Evolutionary conservation across 1,140 invertebrate genomes (phyloP).

Genomic region (Frieseomelitta varia): DNA sequence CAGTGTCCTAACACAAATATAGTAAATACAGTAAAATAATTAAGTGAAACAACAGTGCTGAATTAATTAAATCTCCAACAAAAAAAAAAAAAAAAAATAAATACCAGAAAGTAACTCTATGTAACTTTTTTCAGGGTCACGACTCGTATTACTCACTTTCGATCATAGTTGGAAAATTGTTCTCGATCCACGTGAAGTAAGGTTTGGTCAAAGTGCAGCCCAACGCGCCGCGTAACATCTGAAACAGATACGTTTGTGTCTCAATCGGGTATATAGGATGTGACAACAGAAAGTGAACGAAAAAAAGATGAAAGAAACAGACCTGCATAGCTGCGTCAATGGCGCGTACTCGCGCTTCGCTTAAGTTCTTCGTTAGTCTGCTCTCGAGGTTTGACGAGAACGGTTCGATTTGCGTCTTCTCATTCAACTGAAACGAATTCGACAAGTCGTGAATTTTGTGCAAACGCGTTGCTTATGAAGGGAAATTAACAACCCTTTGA

Average conservation of each 20-base stretch:
- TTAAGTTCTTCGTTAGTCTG: conserved; percentile 51
- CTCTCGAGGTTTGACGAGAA: conserved; percentile 59
- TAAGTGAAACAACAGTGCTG: no score
- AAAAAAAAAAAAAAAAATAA: neutral
- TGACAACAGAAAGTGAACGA: neutral
- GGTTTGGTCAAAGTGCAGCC: conserved; percentile 67
- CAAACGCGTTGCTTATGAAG: neutral
- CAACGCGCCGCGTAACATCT: conserved; percentile 64
- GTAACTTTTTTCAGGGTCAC: no score
- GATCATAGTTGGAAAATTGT: conserved; percentile 52
- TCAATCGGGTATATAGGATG: no score
- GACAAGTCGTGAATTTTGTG: neutral
- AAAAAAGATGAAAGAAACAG: conserved; percentile 17
- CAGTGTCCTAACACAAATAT: no score
- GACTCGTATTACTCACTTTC: conserved; percentile 54
- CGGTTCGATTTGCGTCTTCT: conserved; percentile 62
- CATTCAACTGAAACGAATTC: conserved; percentile 58
- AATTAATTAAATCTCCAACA: neutral
- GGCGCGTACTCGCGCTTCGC: conserved; percentile 33
- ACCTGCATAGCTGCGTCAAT: conserved; percentile 63
- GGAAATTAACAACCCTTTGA: neutral
- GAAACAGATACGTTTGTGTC: conserved; percentile 17
- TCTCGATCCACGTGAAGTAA: conserved; percentile 69
- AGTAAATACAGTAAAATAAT: no score
- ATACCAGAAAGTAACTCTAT: neutral